Conservation (phyloP, 2,888 invertebrate species). For the Ennomos fuscantarius region DNA sequence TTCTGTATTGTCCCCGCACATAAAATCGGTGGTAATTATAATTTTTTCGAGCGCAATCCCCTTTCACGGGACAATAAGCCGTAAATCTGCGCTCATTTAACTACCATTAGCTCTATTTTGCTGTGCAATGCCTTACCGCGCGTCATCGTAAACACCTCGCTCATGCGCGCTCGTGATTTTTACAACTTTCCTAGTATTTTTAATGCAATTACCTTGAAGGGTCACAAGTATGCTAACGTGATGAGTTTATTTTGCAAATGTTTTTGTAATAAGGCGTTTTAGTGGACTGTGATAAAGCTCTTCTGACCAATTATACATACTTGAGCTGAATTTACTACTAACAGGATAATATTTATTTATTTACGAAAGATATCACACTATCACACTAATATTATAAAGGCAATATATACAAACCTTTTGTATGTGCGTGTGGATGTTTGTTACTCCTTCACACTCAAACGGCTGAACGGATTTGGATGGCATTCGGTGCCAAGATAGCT, state of each 20-base stretch:
- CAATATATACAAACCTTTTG: no score
- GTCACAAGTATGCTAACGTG: conserved; percentile 38
- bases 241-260: conserved; percentile 40
- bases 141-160: conserved; percentile 43
- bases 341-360: conserved; percentile 2
- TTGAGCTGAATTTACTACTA: conserved; percentile 8
- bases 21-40: conserved; percentile 22
- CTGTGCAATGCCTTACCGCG: conserved; percentile 8
- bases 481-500: no score
- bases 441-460: no score
- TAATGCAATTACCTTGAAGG: conserved; percentile 44
- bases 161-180: conserved; percentile 33
- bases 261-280: conserved; percentile 34
- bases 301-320: neutral
- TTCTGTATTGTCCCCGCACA: conserved; percentile 13
- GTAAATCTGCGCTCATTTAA: conserved; percentile 65
- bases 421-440: no score
- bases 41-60: conserved; percentile 11
- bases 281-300: conserved; percentile 21
- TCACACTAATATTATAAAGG: no score
- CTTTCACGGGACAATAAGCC: conserved; percentile 21
- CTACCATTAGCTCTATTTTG: conserved; percentile 59
- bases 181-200: conserved; percentile 44
- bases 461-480: no score
- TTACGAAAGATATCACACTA: conserved; percentile 20